Conservation (phyloP, 1,140 invertebrate species). For the Drosophila nikananu region DNA sequence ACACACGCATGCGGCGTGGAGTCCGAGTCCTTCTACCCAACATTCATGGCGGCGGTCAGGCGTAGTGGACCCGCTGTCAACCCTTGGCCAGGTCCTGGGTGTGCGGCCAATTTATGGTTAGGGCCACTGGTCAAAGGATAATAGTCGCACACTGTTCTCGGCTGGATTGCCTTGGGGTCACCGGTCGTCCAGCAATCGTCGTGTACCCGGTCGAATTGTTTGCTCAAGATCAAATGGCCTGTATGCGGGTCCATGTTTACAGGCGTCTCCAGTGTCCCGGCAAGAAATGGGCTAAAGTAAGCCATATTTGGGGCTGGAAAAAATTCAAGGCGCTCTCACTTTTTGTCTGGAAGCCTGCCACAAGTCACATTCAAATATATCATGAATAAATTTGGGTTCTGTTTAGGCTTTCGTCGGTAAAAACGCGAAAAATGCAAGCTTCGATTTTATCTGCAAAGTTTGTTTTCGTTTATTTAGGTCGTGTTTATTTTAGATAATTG, state of each 20-base stretch:
- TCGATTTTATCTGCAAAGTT: neutral
- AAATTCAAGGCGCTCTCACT: conserved; percentile 12
- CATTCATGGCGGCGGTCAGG: conserved; percentile 69
- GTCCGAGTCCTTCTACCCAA: conserved; percentile 20
- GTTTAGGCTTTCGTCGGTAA: neutral
- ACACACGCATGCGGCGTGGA: conserved; percentile 11
- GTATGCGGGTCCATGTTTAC: conserved; percentile 56
- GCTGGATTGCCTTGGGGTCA: conserved; percentile 43
- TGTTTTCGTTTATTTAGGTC: neutral
- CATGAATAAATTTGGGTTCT: conserved; percentile 44
- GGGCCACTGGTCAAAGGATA: conserved; percentile 82
- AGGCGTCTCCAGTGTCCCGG: conserved; percentile 55
- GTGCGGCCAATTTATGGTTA: conserved; percentile 83
- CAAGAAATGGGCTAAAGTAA: neutral
- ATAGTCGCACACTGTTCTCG: conserved; percentile 65
- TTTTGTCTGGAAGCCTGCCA: neutral
- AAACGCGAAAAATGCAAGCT: neutral
- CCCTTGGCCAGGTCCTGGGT: conserved; percentile 67
- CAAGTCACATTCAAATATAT: conserved; percentile 38
- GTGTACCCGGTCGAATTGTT: conserved; percentile 70
- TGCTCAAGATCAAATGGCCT: conserved; percentile 77
- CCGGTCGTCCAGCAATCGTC: conserved; percentile 38
- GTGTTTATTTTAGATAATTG: conserved; percentile 3
- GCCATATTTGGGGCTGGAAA: neutral
- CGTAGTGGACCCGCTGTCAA: conserved; percentile 68